Base-by-base conservation (phyloP, 2,113 vertebrate species). In the Jaculus jaculus region DNA sequence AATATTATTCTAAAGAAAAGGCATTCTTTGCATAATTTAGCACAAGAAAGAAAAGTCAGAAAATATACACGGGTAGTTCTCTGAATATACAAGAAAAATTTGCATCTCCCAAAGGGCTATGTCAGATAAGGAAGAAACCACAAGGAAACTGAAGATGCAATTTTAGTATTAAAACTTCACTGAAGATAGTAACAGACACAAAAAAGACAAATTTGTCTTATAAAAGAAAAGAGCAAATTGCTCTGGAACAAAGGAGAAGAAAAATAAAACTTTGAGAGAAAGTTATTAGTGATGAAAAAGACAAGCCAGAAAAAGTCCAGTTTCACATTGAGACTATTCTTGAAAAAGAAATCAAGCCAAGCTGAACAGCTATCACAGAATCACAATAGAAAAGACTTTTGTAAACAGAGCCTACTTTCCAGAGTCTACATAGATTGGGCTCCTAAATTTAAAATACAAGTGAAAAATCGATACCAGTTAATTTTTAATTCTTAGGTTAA, bases 141-240 rank as follows among this genome's bases (percentile, higher is more conserved):
- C 21, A 77, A 58, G 18, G 24, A 90, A 71, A 91, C 30, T 21
- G 61, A 92, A 87, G 77, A 42, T 78, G 58, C 51, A 92, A 72
- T 74, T 85, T 92, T 21, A 73, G 73, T 72, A 87, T 88, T 88
- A 78, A 88, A 88, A 91, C 54, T 78, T 2, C 54, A 66, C 24
- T 58, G 60, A 82, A 58, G 65, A 30, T 65, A 68, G 42, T 82
- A 73, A 77, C 4, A 3, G 47, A 58, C 51, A 51, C 34, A 88
- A 51, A 72, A 58, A 81, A 90, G 42, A 15, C 16, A 60, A 77
- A 83, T 65, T 16, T 73, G 20, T 66, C 58, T n/a, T 32, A 20
- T 2, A 79, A 26, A 34, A 84, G 34, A 75, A 84, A 84, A 69
- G 51, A 18, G 37, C 3, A 83, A 81, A 32, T 60, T 74, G n/a